Percentiles rank a stretch among this genome's conserved stretches.
phyloP scores from a whole-genome alignment of 37 sponge, comb jelly and placozoan genomes.

The Crambe crambe region DNA sequence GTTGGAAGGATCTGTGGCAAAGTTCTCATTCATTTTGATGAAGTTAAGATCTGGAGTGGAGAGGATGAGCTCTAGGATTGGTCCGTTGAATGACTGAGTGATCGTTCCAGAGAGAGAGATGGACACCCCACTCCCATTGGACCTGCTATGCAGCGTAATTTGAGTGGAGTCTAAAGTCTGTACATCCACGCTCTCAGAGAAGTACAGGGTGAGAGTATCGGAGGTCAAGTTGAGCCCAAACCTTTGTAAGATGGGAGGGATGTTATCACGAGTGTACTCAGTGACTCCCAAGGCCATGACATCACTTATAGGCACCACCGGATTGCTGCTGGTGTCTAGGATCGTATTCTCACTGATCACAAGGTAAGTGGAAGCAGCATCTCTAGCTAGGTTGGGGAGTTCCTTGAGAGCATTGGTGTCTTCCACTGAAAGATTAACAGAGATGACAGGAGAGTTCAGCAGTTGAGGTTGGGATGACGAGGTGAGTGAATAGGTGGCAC shows the following conservation, averaged over 20 bases:
- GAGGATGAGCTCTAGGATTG: conserved; percentile 38
- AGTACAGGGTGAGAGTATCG: conserved; percentile 65
- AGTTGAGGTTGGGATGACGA: conserved; percentile 11
- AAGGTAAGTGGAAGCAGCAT: conserved; percentile 49
- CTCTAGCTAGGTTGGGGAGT: conserved; percentile 32
- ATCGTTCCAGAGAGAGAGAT: conserved; percentile 60
- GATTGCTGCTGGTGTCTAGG: conserved; percentile 65
- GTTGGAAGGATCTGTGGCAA: conserved; percentile 51
- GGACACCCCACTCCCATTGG: neutral
- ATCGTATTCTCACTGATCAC: conserved; percentile 53
- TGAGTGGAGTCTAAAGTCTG: conserved; percentile 67
- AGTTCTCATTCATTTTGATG: conserved; percentile 60
- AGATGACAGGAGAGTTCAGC: conserved; percentile 38
- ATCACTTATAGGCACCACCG: conserved; percentile 46
- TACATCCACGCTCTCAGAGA: conserved; percentile 80
- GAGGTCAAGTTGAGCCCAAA: conserved; percentile 67
- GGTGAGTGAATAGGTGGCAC: conserved; percentile 34
- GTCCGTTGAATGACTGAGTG: conserved; percentile 35
- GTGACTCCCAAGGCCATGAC: conserved; percentile 41
- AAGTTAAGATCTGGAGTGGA: conserved; percentile 55
- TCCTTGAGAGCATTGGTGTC: conserved; percentile 82
- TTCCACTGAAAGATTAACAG: conserved; percentile 53
- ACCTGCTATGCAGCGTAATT: conserved; percentile 63
- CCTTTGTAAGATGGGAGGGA: conserved; percentile 45
- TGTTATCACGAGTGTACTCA: conserved; percentile 51